phyloP scores from a whole-genome alignment of 2,888 invertebrate species.

The Deilephila elpenor region DNA sequence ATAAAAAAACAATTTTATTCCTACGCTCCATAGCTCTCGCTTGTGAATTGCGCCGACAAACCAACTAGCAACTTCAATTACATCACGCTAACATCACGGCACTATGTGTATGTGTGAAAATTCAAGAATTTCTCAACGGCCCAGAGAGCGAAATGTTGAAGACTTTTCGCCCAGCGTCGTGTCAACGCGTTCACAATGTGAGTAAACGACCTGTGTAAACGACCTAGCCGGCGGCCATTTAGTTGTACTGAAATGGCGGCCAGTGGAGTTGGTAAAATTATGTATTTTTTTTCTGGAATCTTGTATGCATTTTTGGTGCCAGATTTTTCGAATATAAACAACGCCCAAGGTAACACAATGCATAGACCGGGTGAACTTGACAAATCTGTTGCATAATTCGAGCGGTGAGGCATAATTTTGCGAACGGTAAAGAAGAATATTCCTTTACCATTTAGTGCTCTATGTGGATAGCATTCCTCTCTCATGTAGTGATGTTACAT shows the following conservation, averaged over 20 bases:
- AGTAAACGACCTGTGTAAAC: conserved; percentile 15
- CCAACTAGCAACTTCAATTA: conserved; percentile 41
- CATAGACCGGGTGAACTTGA: too few relatives aligned
- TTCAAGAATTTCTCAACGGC: conserved; percentile 30
- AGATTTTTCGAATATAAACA: background rate
- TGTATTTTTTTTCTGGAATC: background rate
- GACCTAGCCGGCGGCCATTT: conserved; percentile 2
- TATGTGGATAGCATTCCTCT: too few relatives aligned
- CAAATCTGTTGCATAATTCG: too few relatives aligned
- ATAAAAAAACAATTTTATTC: background rate
- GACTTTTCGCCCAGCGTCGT: background rate
- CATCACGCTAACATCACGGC: conserved; percentile 43
- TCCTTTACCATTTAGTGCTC: too few relatives aligned
- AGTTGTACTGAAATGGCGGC: background rate
- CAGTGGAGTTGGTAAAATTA: background rate
- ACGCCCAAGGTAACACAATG: background rate
- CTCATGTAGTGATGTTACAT: too few relatives aligned
- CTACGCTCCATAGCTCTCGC: background rate
- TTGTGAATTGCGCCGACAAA: background rate
- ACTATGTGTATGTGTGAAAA: conserved; percentile 47
- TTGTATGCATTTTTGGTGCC: too few relatives aligned
- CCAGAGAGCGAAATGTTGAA: background rate
- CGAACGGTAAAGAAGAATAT: too few relatives aligned
- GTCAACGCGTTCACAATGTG: conserved; percentile 3
- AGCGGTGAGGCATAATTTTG: too few relatives aligned